phyloP scores from a whole-genome alignment of 2,113 vertebrate genomes.

The Bos indicus region DNA sequence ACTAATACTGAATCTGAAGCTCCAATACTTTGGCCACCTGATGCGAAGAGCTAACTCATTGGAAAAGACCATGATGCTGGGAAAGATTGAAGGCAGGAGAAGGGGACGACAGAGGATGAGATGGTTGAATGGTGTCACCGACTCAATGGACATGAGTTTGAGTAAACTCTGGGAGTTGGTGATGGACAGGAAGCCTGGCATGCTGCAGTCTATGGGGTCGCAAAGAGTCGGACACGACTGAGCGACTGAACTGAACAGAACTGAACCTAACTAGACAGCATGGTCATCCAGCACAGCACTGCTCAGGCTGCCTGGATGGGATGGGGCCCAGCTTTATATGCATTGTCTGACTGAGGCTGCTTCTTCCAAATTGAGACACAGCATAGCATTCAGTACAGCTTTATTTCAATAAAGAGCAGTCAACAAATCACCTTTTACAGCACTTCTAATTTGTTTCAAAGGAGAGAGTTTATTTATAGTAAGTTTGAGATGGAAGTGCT shows the following conservation, averaged over 20 bases:
- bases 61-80: background rate
- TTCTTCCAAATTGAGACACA: background rate
- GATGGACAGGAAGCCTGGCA: background rate
- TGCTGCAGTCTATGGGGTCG: fast-evolving
- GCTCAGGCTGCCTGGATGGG: no score
- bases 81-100: background rate
- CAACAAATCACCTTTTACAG: background rate
- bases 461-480: background rate
- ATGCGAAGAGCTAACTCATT: background rate
- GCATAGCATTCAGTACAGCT: no score
- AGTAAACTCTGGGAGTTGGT: background rate
- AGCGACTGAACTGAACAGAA: background rate
- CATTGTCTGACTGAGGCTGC: no score
- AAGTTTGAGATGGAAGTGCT: background rate
- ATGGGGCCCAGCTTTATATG: fast-evolving
- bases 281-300: fast-evolving
- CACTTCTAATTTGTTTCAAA: background rate
- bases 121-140: background rate
- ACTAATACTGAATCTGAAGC: background rate
- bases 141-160: background rate
- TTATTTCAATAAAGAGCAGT: background rate
- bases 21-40: background rate
- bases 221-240: fast-evolving
- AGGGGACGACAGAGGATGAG: background rate
- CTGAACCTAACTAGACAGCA: fast-evolving